Evolutionary conservation across 2,113 vertebrate genomes (phyloP).

Genomic region (Noctilio leporinus): DNA sequence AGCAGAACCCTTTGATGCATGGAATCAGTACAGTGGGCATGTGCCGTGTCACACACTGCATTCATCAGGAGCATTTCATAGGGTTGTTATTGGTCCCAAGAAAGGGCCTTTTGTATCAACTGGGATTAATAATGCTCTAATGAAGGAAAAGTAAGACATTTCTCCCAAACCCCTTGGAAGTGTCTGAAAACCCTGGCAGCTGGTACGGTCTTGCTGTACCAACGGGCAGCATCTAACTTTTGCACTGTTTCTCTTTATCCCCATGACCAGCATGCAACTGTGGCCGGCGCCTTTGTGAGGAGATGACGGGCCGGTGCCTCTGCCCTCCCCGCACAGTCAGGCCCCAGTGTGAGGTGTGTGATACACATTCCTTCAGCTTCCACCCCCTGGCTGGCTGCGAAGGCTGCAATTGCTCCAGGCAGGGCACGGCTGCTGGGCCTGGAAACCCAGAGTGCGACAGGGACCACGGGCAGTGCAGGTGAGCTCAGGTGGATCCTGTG

Average conservation of each 20-base stretch:
- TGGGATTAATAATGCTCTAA: background rate
- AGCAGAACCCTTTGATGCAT: background rate
- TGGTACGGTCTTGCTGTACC: background rate
- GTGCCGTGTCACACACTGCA: accelerated
- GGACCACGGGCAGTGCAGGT: constrained; percentile 90
- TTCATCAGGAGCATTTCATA: background rate
- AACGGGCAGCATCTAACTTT: background rate
- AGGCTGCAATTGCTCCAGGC: constrained; percentile 87
- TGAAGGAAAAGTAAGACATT: background rate
- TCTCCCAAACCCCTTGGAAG: background rate
- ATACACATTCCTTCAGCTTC: constrained; percentile 85
- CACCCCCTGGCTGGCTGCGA: constrained; percentile 91
- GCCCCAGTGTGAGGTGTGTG: constrained; percentile 86
- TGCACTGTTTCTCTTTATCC: background rate
- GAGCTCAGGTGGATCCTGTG: constrained; percentile 39
- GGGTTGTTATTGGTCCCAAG: background rate
- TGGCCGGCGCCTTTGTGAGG: constrained; percentile 86
- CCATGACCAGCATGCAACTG: constrained; percentile 85
- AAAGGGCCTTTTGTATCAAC: background rate
- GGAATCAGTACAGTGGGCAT: background rate
- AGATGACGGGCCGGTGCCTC: constrained; percentile 87
- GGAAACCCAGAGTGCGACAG: constrained; percentile 81
- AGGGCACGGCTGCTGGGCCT: constrained; percentile 70
- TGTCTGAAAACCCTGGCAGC: background rate
- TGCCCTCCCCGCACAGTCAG: constrained; percentile 89